These are phyloP conservation scores for Cephus rjabovi DNA, from an alignment of 2,888 invertebrate species.

Conservation along the genomic window DNA sequence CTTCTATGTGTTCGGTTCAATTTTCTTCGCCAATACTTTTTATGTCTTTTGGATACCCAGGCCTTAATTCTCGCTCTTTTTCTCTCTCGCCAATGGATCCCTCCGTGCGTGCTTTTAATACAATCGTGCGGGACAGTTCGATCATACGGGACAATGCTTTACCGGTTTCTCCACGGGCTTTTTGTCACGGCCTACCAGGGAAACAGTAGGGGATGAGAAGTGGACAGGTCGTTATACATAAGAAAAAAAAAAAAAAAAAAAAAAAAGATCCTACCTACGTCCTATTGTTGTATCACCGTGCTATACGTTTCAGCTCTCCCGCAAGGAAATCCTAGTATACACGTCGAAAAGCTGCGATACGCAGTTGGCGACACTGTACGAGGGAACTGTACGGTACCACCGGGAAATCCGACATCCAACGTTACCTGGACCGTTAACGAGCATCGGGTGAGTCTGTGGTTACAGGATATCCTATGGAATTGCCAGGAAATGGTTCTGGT, in stretches of 20 bases:
- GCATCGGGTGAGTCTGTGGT: conserved; percentile 48
- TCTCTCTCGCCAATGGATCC: neutral
- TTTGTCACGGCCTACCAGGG: conserved; percentile 14
- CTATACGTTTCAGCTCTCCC: conserved; percentile 73
- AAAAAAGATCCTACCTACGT: neutral
- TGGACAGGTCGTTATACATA: conserved; percentile 17
- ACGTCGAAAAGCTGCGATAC: conserved; percentile 77
- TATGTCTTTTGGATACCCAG: neutral
- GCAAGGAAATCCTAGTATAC: conserved; percentile 74
- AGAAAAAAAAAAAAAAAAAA: conserved; percentile 8
- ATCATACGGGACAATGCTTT: conserved; percentile 11
- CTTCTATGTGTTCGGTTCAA: neutral
- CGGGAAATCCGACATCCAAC: conserved; percentile 77
- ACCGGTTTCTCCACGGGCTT: conserved; percentile 20
- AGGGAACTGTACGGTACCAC: conserved; percentile 78
- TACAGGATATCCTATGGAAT: neutral
- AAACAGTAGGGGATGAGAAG: conserved; percentile 8
- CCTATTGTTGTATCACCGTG: conserved; percentile 7
- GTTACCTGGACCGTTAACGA: conserved; percentile 80
- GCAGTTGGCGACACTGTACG: conserved; percentile 77
- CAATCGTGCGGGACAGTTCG: conserved; percentile 4
- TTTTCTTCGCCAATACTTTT: neutral
- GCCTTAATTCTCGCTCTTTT: neutral
- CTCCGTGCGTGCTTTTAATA: neutral
- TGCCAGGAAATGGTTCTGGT: neutral